phyloP scores from a whole-genome alignment of 2,797 vertebrate species.

The Paguma larvata region DNA sequence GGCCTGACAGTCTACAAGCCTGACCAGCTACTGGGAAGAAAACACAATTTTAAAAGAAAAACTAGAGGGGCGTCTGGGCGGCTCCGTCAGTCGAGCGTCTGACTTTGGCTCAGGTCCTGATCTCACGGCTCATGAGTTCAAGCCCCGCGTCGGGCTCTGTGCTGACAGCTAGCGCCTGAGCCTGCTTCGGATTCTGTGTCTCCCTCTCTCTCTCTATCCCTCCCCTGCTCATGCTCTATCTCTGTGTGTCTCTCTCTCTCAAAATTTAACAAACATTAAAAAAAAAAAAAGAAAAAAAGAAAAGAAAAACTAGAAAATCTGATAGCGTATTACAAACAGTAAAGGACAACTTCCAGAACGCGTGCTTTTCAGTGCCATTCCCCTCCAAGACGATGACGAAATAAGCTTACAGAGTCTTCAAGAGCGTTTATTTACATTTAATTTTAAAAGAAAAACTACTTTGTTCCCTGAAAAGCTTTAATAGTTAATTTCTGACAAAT shows the following conservation, averaged over 20 bases:
- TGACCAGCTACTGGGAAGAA: background rate
- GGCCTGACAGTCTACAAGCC: background rate
- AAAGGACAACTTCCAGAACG: background rate
- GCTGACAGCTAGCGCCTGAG: too few species aligned
- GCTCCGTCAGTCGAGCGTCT: too few species aligned
- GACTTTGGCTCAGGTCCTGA: too few species aligned
- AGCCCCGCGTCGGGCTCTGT: too few species aligned
- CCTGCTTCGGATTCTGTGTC: too few species aligned
- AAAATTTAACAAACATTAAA: too few species aligned
- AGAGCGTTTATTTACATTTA: background rate
- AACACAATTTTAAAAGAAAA: background rate
- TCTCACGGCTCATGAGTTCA: too few species aligned
- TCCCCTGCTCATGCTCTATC: too few species aligned
- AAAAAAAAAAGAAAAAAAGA: background rate
- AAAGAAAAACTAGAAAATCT: background rate
- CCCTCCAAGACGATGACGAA: background rate
- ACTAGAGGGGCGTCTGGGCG: background rate
- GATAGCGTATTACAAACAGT: background rate
- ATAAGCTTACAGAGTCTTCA: background rate
- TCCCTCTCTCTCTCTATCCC: too few species aligned
- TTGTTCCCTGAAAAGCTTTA: background rate
- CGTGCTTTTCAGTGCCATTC: background rate
- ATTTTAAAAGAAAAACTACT: constrained; percentile 2
- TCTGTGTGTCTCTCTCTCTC: too few species aligned
- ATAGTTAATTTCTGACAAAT: constrained; percentile 15